Evolutionary conservation across 2,888 invertebrate genomes (phyloP), one percentile per base, ranked within the genome.

Genomic region (Sesia bembeciformis): DNA sequence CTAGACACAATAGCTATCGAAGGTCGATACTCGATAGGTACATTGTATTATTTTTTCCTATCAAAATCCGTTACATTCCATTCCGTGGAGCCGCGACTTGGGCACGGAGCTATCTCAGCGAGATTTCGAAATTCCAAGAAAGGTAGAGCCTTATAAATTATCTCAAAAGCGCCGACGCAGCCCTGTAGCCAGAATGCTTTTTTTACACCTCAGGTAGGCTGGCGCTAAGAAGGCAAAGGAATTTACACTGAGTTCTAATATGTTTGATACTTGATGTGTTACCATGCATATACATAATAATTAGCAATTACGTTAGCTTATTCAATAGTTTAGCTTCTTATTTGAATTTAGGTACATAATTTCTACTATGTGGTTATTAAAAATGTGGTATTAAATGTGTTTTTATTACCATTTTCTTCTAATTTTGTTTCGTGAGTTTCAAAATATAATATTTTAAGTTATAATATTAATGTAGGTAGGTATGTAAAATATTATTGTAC

Each of bases 121-220:
- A 84, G 85, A 88, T 89, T 89, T 88, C 85, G 86, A 84, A 88
- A 89, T 88, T 88, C 88, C 79, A 75, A 83, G 88, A 88, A 88
- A 86, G 87, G 87, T 78, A 82, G 76, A 81, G 81, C 85, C 87
- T 88, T 87, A 87, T 88, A 88, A 88, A 88, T 87, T 86, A 87
- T 89, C 84, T 84, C 88, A 88, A 89, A 89, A 87, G 88, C 78
- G 86, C 88, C 89, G 89, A 83, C 88, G 73, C 84, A 84, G 86
- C 78, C 83, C 79, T 73, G 78, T 75, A 79, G 81, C 81, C 84
- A 80, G 84, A 84, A 84, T 78, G 76, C 72, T 85, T 89, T 88
- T 86, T 89, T 88, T 87, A 80, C 78, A 78, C 78, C 78, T 82
- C 88, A 85, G 87, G 87, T 82, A 84, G 79, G 80, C 84, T 83